Evolutionary conservation across 2,888 invertebrate genomes (phyloP).

Genomic region (Stomorhina lunata): DNA sequence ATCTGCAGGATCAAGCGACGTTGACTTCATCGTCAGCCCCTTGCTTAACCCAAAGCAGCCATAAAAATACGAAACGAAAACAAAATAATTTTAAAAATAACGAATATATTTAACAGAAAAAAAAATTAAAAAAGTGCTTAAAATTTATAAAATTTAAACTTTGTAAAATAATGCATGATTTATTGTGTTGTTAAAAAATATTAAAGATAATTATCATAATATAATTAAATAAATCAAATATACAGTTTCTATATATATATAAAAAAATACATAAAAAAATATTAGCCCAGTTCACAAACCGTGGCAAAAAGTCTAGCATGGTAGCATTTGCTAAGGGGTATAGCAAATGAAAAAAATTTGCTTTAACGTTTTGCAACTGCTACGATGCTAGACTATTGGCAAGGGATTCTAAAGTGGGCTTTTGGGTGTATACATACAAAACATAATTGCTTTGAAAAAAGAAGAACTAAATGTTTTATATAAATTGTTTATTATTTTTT

Average conservation of each 20-base stretch:
- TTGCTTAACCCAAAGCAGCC: too few species aligned
- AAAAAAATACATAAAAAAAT: background rate
- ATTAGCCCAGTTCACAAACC: too few species aligned
- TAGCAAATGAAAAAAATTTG: too few species aligned
- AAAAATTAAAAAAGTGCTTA: too few species aligned
- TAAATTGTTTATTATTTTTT: conserved; percentile 30
- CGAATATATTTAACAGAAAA: conserved; percentile 63
- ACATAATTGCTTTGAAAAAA: background rate
- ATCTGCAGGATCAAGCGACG: too few species aligned
- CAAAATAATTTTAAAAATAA: conserved; percentile 52
- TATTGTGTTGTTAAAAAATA: conserved; percentile 22
- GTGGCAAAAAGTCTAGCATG: too few species aligned
- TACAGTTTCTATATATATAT: conserved; percentile 40
- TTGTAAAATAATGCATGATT: conserved; percentile 24
- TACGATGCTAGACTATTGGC: too few species aligned
- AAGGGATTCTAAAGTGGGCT: too few species aligned
- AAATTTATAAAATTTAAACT: conserved; percentile 18
- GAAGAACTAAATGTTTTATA: conserved; percentile 34
- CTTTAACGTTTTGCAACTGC: too few species aligned
- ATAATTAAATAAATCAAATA: conserved; percentile 41
- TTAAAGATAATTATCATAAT: conserved; percentile 7
- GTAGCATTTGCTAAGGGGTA: too few species aligned
- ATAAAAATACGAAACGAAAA: conserved; percentile 24
- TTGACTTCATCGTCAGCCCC: too few species aligned
- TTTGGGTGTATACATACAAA: conserved; percentile 1